Base-by-base conservation (phyloP, 2,888 invertebrate species). In the Cryptophagus acutangulus region DNA sequence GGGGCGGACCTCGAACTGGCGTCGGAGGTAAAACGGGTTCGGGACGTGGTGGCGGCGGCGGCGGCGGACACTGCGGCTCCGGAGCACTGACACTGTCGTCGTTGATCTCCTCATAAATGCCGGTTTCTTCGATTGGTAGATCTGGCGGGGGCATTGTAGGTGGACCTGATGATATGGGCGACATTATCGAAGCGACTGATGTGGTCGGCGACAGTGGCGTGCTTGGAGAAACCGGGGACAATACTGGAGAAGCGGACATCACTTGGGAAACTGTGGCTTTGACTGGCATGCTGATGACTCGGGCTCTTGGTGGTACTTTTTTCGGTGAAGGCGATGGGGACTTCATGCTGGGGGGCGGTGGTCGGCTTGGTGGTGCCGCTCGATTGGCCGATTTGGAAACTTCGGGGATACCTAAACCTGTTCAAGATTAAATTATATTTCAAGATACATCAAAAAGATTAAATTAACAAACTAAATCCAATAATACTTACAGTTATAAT, bases 51-150 rank as follows among this genome's bases (percentile, higher is more conserved):
- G 66, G 71, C 24, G 71, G 73, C 33, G 74, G 79, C 30, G 65
- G 80, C 29, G 78, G 79, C 17, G 80, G 80, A 8, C 80, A 80
- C 49, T 80, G 74, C 49, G 81, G 73, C 53, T 74, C 74, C 20
- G 76, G 72, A 14, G 55, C 54, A 55, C 62, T 65, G 16, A 66
- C 57, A 44, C 63, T 55, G 47, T 62, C 71, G 49, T 76, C 76
- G 39, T 65, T 71, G 31, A 77, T 77, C 63, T 77, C 77, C 59
- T 77, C 77, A 53, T 77, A 77, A 48, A 77, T 77, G 26, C 73
- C 72, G 39, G 59, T 57, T 25, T 64, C 61, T 40, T 66, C 65
- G 20, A 49, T 45, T 20, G 61, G 57, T 28, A 57, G 43, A 33
- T 53, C 52, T 3, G 62, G 56, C 17, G 61, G 51, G 14, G 61